Conservation (phyloP, 35 echinoderm and acorn worm genomes). For the Strongylocentrotus purpuratus region DNA sequence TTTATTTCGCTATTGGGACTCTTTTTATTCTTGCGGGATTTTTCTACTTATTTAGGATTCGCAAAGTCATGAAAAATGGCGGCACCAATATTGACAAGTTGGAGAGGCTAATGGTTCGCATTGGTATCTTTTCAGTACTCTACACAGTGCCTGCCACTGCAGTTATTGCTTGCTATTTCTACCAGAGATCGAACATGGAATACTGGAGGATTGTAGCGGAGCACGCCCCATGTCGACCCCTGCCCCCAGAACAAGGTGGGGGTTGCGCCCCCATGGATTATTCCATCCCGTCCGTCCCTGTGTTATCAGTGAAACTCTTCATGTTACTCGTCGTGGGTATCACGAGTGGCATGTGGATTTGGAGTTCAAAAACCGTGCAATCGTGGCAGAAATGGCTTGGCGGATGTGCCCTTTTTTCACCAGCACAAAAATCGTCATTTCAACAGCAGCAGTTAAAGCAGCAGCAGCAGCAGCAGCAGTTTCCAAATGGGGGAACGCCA, state of each 20-base stretch:
- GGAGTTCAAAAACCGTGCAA: conserved; percentile 95
- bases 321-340: conserved; percentile 96
- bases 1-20: conserved; percentile 89
- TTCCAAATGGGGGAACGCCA: conserved; percentile 10
- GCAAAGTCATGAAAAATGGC: conserved; percentile 96
- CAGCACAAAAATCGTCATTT: conserved; percentile 6
- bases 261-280: conserved; percentile 70
- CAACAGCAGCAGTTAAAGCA: not conserved
- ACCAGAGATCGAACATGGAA: conserved; percentile 81
- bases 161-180: conserved; percentile 94
- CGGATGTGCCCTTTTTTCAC: not conserved
- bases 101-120: conserved; percentile 96
- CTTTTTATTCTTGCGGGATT: conserved; percentile 91
- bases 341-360: conserved; percentile 99
- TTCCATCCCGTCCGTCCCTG: conserved; percentile 85
- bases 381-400: conserved; percentile 86
- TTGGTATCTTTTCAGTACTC: conserved; percentile 95
- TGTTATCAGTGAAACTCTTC: conserved; percentile 85
- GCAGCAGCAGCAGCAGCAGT: conserved; percentile 27
- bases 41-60: conserved; percentile 89
- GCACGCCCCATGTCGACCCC: conserved; percentile 58
- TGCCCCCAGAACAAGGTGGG: conserved; percentile 34
- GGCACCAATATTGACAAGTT: conserved; percentile 98
- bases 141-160: conserved; percentile 92
- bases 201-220: conserved; percentile 71